Base-by-base conservation (phyloP, 2,797 vertebrate genomes). In the Delichon dasypus region DNA sequence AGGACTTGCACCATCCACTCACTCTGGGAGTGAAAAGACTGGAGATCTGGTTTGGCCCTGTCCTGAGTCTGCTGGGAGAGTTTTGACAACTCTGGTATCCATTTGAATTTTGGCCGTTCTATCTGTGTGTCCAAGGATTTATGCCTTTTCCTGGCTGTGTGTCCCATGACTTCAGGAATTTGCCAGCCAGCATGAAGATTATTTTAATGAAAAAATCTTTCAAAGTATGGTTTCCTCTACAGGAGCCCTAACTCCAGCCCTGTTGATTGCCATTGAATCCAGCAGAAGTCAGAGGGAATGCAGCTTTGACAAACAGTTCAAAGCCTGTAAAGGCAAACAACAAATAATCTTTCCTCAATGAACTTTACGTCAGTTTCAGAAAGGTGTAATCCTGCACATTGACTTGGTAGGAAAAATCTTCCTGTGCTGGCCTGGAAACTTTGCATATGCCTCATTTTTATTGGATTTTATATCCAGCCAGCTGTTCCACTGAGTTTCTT, bases 111-210 rank as follows among this genome's bases (percentile, higher is more conserved):
- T 3, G 7, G 55, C 76, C 4, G 7, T 72, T 93, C 73, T 58
- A 13, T 67, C 70, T 86, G 2, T 54, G 54, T 66, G 73, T 93
- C 74, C 85, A 70, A 90, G 61, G 48, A 86, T 79, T 93, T 95
- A 86, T 93, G 71, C 66, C 80, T 93, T 95, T 94, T 93, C 74
- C 83, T 95, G 85, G 80, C 73, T 29, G 8, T 19, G 23, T 72
- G 30, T 91, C 79, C 54, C 44, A 74, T 55, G 62, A 70, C 62
- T 88, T 94, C 68, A 77, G 85, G 65, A 89, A 83, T 85, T 92
- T 91, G 15, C 40, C 88, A 91, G 60, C 76, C 85, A 85, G 32
- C 2, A 2, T 61, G 72, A 82, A 90, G 71, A 81, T 66, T 40
- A 60, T 79, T 89, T 94, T 84, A 94, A 86, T 76, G 72, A 83